phyloP scores from a whole-genome alignment of 30 jellyfish, hydroid and myxozoan genomes.

The Turritopsis dohrnii region DNA sequence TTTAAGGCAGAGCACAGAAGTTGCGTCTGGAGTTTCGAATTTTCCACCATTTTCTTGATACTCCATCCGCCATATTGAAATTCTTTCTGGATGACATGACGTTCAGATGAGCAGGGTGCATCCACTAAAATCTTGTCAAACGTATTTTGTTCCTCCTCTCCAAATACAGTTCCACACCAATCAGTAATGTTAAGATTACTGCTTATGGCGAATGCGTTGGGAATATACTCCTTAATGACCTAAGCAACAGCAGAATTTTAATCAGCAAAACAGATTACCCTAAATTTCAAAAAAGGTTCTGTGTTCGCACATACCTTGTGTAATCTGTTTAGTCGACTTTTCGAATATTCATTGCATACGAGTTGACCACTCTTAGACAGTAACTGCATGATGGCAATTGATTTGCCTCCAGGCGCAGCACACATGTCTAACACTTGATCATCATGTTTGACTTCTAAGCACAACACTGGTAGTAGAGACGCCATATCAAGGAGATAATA shows the following conservation, averaged over 20 bases:
- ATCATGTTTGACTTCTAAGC: slow-evolving; percentile 29
- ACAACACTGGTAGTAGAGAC: slow-evolving; percentile 59
- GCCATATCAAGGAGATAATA: slow-evolving; percentile 57
- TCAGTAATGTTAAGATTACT: slow-evolving; percentile 30
- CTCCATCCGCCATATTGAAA: slow-evolving; percentile 73
- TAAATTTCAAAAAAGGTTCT: background rate
- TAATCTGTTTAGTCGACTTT: slow-evolving; percentile 37
- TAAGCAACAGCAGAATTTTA: slow-evolving; percentile 1
- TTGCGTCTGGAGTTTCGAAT: slow-evolving; percentile 47
- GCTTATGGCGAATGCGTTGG: background rate
- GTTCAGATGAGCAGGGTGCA: slow-evolving; percentile 80
- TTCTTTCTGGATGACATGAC: slow-evolving; percentile 58
- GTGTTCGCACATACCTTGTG: slow-evolving; percentile 22
- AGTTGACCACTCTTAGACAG: slow-evolving; percentile 44
- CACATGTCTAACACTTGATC: slow-evolving; percentile 66
- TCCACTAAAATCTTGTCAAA: slow-evolving; percentile 62
- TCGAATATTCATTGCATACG: slow-evolving; percentile 37
- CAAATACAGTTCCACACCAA: slow-evolving; percentile 40
- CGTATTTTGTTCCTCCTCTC: slow-evolving; percentile 27
- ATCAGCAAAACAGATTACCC: background rate
- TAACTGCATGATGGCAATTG: slow-evolving; percentile 41
- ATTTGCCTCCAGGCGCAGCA: slow-evolving; percentile 77
- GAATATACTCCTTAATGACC: slow-evolving; percentile 56
- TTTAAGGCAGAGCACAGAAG: slow-evolving; percentile 57
- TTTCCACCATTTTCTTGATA: slow-evolving; percentile 37